phyloP scores from a whole-genome alignment of 2,888 invertebrate species.

The Ochropacha duplaris region DNA sequence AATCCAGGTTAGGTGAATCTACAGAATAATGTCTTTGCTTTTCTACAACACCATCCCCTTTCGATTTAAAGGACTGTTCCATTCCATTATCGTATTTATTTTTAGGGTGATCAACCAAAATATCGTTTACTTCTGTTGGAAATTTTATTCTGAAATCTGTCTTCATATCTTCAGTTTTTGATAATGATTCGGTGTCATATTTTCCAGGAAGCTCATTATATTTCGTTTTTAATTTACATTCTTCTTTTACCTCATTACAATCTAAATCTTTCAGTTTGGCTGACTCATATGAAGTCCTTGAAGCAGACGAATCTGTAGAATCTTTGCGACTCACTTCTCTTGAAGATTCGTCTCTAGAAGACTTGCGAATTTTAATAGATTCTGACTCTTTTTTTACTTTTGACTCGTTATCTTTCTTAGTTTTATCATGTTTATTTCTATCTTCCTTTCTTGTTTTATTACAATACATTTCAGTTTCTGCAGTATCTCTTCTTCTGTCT shows the following conservation, averaged over 20 bases:
- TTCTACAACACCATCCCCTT: constrained; percentile 58
- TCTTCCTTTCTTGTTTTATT: constrained; percentile 71
- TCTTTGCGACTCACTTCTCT: constrained; percentile 75
- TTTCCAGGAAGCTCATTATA: constrained; percentile 75
- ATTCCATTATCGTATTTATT: constrained; percentile 39
- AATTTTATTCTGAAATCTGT: constrained; percentile 43
- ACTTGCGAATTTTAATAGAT: constrained; percentile 61
- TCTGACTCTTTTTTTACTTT: constrained; percentile 73
- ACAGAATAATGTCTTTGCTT: constrained; percentile 78
- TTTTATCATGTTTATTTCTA: constrained; percentile 72
- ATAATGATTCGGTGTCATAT: constrained; percentile 63
- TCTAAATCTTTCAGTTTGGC: constrained; percentile 67
- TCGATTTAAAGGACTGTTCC: constrained; percentile 48
- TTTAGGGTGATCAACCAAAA: constrained; percentile 36
- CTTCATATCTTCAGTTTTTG: constrained; percentile 34
- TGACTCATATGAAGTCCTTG: constrained; percentile 74
- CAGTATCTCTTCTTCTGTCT: constrained; percentile 62
- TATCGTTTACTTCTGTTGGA: constrained; percentile 74
- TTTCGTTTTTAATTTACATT: constrained; percentile 58
- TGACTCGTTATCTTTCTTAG: constrained; percentile 64
- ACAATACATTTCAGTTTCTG: constrained; percentile 44
- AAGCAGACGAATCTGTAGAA: constrained; percentile 77
- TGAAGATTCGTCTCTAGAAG: constrained; percentile 69
- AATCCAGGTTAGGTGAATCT: constrained; percentile 70
- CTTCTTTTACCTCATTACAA: constrained; percentile 63